Percentiles rank a stretch among this genome's conserved stretches.
These are phyloP conservation scores for Diabrotica virgifera DNA, from an alignment of 1,140 invertebrate genomes.

Conservation along the genomic window DNA sequence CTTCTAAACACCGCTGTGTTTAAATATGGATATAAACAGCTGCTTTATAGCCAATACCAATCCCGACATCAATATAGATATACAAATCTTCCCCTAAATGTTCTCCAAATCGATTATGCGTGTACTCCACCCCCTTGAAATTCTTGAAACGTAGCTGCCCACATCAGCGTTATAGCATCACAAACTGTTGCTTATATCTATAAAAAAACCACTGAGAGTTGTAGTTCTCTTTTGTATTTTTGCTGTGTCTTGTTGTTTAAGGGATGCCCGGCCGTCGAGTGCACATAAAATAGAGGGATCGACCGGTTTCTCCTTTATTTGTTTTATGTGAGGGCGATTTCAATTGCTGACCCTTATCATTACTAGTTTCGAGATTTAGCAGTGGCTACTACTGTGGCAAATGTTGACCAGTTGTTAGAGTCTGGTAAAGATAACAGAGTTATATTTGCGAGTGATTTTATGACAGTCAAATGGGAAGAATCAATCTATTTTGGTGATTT, in stretches of 20 bases:
- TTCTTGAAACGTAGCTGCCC: slow-evolving; percentile 12
- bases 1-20: too few species aligned
- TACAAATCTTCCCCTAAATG: not conserved
- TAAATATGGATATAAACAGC: too few species aligned
- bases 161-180: slow-evolving; percentile 14
- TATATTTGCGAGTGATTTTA: too few species aligned
- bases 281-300: slow-evolving; percentile 29
- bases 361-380: slow-evolving; percentile 29
- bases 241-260: slow-evolving; percentile 15
- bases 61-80: not conserved
- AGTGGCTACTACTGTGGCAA: slow-evolving; percentile 8
- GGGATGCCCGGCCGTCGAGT: slow-evolving; percentile 22
- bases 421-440: too few species aligned
- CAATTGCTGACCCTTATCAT: slow-evolving; percentile 39
- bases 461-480: too few species aligned
- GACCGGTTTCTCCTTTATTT: slow-evolving; percentile 29
- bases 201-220: slow-evolving; percentile 11
- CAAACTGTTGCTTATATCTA: slow-evolving; percentile 18
- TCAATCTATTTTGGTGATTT: too few species aligned
- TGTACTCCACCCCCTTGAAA: slow-evolving; percentile 11
- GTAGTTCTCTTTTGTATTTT: slow-evolving; percentile 13
- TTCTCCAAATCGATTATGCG: slow-evolving; percentile 7
- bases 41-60: too few species aligned
- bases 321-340: slow-evolving; percentile 32
- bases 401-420: not conserved